Evolutionary conservation across 1,140 invertebrate genomes (phyloP).

Genomic region (Cataglyphis hispanica): DNA sequence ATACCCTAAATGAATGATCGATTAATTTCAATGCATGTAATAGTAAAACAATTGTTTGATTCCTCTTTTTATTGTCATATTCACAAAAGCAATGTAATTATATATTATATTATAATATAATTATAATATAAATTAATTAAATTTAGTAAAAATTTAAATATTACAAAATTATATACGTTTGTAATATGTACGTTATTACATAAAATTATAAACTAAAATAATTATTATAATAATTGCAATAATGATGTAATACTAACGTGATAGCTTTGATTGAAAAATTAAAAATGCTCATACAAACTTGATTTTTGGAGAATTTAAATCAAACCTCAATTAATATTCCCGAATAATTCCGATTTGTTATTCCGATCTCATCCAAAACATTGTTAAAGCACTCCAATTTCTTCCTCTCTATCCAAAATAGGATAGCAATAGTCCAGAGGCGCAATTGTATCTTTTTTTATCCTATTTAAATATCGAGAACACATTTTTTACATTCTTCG

Average conservation of each 20-base stretch:
- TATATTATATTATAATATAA: background rate
- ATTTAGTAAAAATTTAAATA: too few species aligned
- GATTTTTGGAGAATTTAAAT: background rate
- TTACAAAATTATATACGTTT: constrained; percentile 1
- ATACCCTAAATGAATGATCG: constrained; percentile 79
- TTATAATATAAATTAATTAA: background rate
- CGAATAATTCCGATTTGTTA: constrained; percentile 73
- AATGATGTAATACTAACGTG: background rate
- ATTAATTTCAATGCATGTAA: constrained; percentile 10
- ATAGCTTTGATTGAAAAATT: background rate
- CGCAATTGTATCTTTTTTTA: background rate
- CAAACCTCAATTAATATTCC: constrained; percentile 81
- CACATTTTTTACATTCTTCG: background rate
- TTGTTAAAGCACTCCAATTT: constrained; percentile 78
- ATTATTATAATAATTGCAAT: constrained; percentile 2
- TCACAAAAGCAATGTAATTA: background rate
- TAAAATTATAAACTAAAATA: background rate
- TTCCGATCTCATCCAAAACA: constrained; percentile 78
- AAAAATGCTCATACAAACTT: background rate
- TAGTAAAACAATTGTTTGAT: background rate
- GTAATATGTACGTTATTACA: background rate
- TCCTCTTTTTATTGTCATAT: background rate
- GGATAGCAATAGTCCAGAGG: constrained; percentile 66
- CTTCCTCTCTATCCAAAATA: constrained; percentile 78
- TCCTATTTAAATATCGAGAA: background rate